Evolutionary conservation across 2,113 vertebrate genomes (phyloP), one percentile per base, ranked within the genome.

Genomic region (Lasiurus cinereus): DNA sequence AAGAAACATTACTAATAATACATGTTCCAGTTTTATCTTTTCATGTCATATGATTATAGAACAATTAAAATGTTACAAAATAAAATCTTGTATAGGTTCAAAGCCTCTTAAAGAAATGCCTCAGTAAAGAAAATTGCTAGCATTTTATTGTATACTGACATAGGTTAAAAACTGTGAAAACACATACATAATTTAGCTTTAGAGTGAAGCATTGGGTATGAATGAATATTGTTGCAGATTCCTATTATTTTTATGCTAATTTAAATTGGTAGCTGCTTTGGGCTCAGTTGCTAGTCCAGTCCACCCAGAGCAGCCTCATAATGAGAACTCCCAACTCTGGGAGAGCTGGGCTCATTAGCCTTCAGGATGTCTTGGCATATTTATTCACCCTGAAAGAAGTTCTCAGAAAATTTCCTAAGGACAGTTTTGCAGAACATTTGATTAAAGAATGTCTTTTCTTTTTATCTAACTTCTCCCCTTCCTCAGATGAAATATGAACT

Each of bases 81-180:
- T 84, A 85, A 91, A 93, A 33, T 27, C 13, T 64, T 78, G 8
- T 79, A 0, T 43, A 70, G 36, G 0, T 46, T 46, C 82, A 33
- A 84, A 92, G 2, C 3, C 16, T 66, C 36, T 80, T 67, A 72
- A 87, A 82, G 39, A 93, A 93, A 95, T 31, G 73, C 14, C 9
- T 93, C 77, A 77, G 16, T 67, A 62, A 50, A 59, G 15, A 85
- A 84, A 89, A 77, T 66, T 50, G 11, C 27, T 56, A 59, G 13
- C 24, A 93, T 52, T 89, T 93, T 74, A 85, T 18, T 72, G 0
- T 64, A 48, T 12, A 83, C 8, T 43, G 52, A 84, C 59, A 31
- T 72, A 12, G 56, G 0, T 62, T 86, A 43, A 19, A 70, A 84
- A 85, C 29, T 67, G n/a, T 48, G 15, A 76, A 83, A 87, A 74